A percentile compares a stretch with the other conserved stretches of the same genome.
Conservation (phyloP, 2,113 vertebrate genomes). For the Miniopterus natalensis region DNA sequence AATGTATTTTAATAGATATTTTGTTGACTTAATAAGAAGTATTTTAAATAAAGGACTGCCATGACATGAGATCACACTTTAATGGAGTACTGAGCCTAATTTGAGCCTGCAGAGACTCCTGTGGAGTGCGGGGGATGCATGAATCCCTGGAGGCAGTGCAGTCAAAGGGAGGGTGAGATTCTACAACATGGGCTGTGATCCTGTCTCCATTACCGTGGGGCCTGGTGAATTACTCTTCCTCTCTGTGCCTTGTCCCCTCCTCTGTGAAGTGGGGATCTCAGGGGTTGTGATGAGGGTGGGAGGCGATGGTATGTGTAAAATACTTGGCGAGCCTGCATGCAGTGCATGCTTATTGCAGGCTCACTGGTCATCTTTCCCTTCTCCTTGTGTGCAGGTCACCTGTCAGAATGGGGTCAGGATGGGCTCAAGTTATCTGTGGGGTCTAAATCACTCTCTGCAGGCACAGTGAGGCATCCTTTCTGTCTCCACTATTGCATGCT, state of each 20-base stretch:
- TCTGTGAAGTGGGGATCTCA: neutral
- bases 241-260: neutral
- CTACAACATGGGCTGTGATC: too few relatives aligned
- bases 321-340: accelerated
- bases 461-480: neutral
- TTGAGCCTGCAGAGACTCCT: neutral
- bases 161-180: neutral
- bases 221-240: neutral
- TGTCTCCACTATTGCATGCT: neutral
- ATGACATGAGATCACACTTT: neutral
- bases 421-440: neutral
- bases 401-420: neutral
- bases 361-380: neutral
- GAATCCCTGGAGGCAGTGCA: neutral
- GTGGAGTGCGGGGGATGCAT: accelerated
- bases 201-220: neutral
- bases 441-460: neutral
- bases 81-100: neutral
- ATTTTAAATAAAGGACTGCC: neutral
- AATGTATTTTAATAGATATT: neutral
- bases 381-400: neutral
- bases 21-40: neutral
- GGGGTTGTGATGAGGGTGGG: neutral
- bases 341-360: too few relatives aligned
- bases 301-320: neutral